These are phyloP conservation scores for Salmo trutta DNA, from an alignment of 2,797 vertebrate genomes.

Conservation along the genomic window DNA sequence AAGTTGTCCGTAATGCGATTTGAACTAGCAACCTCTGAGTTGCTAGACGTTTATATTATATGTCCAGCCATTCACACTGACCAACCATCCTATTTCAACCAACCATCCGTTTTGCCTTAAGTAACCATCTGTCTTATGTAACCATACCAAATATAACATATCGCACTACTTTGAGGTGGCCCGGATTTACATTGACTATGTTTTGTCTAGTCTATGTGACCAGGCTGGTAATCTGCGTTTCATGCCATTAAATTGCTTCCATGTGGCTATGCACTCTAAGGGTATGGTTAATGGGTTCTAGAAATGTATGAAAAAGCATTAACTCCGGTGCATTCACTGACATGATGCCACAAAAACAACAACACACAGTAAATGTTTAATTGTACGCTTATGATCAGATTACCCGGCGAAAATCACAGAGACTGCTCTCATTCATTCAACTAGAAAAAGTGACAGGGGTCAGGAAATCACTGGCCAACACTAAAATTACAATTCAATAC, in stretches of 20 bases:
- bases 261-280: conserved; percentile 16
- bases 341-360: conserved; percentile 1
- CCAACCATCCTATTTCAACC: too few species aligned
- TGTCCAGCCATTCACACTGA: too few species aligned
- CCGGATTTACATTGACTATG: too few species aligned
- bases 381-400: conserved; percentile 6
- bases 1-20: too few species aligned
- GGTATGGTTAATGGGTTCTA: conserved; percentile 1
- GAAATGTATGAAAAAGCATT: conserved; percentile 1
- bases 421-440: neutral
- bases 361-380: neutral
- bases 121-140: too few species aligned
- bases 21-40: too few species aligned
- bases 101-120: too few species aligned
- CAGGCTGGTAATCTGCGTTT: conserved; percentile 9
- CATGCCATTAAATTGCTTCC: conserved; percentile 23
- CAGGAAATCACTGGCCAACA: neutral
- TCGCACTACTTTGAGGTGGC: too few species aligned
- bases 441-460: neutral
- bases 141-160: too few species aligned
- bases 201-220: too few species aligned
- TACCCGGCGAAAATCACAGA: neutral
- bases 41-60: too few species aligned
- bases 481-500: too few species aligned
- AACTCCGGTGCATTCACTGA: neutral